phyloP scores from a whole-genome alignment of 2,113 vertebrate genomes.

The Aramus guarauna region DNA sequence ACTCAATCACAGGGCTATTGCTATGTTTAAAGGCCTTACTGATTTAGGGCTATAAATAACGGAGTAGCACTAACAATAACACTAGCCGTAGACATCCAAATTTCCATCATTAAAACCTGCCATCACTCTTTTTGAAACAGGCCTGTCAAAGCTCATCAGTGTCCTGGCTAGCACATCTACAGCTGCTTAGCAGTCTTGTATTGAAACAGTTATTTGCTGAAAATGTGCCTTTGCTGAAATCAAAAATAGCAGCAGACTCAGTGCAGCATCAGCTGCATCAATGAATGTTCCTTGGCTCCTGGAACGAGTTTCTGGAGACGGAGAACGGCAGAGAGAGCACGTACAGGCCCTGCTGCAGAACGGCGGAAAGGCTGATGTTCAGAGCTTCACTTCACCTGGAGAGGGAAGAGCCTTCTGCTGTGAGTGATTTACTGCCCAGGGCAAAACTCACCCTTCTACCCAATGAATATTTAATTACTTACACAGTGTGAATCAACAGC shows the following conservation, averaged over 20 bases:
- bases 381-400: not conserved
- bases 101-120: not conserved
- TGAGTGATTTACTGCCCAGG: not conserved
- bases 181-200: not conserved
- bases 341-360: not conserved
- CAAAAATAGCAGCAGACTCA: not conserved
- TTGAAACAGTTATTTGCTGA: not conserved
- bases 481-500: not conserved
- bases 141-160: not conserved
- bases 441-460: not conserved
- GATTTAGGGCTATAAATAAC: not conserved
- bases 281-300: not conserved
- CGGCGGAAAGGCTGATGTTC: rapidly evolving
- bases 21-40: not conserved
- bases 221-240: not conserved
- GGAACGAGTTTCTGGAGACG: not conserved
- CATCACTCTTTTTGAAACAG: not conserved
- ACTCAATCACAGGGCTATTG: not conserved
- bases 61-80: not conserved
- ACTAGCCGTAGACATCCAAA: not conserved
- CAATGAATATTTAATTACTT: not conserved
- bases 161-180: not conserved
- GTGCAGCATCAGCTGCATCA: not conserved
- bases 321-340: not conserved
- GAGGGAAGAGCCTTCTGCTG: not conserved